These are phyloP conservation scores for Pegoplata infirma DNA, from an alignment of 2,888 invertebrate species.

Conservation along the genomic window DNA sequence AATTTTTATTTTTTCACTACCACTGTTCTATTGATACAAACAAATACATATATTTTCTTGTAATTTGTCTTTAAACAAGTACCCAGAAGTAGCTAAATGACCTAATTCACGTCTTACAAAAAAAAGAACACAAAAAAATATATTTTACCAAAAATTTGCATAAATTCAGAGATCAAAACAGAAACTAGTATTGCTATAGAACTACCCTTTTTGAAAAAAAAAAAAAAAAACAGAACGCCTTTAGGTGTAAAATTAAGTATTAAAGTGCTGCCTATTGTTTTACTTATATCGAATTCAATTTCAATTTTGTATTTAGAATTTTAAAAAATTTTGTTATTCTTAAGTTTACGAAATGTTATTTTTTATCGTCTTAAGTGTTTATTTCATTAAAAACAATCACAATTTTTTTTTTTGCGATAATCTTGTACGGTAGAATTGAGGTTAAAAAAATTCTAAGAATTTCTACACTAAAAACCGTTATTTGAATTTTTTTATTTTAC, in stretches of 20 bases:
- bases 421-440: background rate
- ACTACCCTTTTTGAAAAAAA: background rate
- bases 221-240: too few species aligned
- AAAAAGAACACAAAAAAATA: conserved; percentile 11
- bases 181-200: background rate
- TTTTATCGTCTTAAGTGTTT: background rate
- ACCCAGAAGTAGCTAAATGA: conserved; percentile 47
- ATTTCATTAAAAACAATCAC: background rate
- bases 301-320: background rate
- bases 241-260: background rate
- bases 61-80: conserved; percentile 18
- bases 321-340: background rate
- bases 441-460: background rate
- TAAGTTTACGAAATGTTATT: background rate
- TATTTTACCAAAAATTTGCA: conserved; percentile 41
- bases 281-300: background rate
- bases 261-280: background rate
- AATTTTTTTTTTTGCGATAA: background rate
- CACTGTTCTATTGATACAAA: background rate
- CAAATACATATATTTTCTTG: background rate
- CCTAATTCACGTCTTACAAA: conserved; percentile 32
- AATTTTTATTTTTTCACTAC: background rate
- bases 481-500: conserved; percentile 4
- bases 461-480: background rate
- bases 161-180: conserved; percentile 33